Conservation (phyloP, 2,888 invertebrate genomes). For the Proisotoma minuta region DNA sequence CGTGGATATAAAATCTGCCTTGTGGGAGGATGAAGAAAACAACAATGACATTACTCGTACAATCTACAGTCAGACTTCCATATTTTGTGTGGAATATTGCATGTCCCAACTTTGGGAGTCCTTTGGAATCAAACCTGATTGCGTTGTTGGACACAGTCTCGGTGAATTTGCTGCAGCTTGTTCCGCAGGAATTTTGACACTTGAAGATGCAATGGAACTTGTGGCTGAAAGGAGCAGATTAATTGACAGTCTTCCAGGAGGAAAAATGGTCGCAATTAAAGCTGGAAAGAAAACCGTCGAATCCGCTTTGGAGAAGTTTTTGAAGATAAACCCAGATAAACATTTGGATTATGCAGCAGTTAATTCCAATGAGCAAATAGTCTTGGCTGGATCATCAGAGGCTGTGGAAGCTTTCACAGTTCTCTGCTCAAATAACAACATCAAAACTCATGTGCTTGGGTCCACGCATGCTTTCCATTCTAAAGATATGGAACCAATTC, state of each 20-base stretch:
- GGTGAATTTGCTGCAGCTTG: conserved; percentile 37
- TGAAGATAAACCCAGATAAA: neutral
- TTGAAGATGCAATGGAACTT: conserved; percentile 32
- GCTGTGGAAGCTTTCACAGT: conserved; percentile 7
- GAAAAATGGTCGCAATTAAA: conserved; percentile 29
- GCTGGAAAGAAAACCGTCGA: conserved; percentile 19
- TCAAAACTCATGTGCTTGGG: conserved; percentile 19
- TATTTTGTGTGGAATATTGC: conserved; percentile 35
- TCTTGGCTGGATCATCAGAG: conserved; percentile 21
- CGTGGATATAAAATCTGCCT: conserved; percentile 13
- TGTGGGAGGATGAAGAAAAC: conserved; percentile 22
- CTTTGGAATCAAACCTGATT: conserved; percentile 31
- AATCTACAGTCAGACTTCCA: conserved; percentile 35
- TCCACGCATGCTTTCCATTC: conserved; percentile 36
- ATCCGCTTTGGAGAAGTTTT: neutral
- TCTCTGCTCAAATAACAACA: conserved; percentile 9
- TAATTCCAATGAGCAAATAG: conserved; percentile 35
- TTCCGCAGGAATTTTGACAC: conserved; percentile 22
- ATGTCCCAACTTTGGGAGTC: conserved; percentile 27
- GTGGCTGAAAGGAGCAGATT: conserved; percentile 32
- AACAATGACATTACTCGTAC: conserved; percentile 19
- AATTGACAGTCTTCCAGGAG: conserved; percentile 23
- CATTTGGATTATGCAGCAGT: conserved; percentile 35
- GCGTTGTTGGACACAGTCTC: conserved; percentile 35
- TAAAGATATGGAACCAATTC: conserved; percentile 28